phyloP scores from a whole-genome alignment of 2,113 vertebrate species.

The Raja brachyura region DNA sequence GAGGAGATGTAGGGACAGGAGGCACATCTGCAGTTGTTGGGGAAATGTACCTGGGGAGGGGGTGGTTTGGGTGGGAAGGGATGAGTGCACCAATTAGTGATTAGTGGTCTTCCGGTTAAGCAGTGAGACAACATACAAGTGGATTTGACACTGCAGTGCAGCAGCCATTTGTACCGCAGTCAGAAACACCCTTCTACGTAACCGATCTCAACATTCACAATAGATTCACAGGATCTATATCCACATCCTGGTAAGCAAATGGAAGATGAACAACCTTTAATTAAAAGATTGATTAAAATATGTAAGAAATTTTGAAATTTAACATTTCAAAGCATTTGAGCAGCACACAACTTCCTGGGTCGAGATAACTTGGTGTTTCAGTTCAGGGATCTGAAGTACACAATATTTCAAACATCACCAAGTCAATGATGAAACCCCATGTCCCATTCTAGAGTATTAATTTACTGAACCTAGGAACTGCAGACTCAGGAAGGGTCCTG shows the following conservation, averaged over 20 bases:
- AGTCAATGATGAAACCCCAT: neutral
- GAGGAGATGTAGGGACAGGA: too few species aligned
- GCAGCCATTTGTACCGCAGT: neutral
- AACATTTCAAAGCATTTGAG: neutral
- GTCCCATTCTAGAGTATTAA: neutral
- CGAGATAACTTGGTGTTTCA: neutral
- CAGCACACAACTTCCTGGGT: neutral
- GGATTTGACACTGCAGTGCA: neutral
- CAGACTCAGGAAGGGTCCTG: too few species aligned
- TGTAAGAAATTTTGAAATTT: too few species aligned
- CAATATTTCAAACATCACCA: neutral
- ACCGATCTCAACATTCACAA: neutral
- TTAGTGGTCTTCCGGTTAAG: neutral
- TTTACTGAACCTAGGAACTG: neutral
- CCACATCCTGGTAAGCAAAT: neutral
- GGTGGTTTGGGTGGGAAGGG: too few species aligned
- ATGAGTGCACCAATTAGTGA: too few species aligned
- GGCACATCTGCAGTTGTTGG: too few species aligned
- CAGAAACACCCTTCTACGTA: neutral
- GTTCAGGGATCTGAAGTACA: neutral
- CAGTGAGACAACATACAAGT: neutral
- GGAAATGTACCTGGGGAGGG: too few species aligned
- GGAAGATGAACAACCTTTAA: neutral
- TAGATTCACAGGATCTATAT: neutral
- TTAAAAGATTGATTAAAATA: too few species aligned